Base-by-base conservation (phyloP, 2,888 invertebrate genomes). In the Nemotelus pantherinus region DNA sequence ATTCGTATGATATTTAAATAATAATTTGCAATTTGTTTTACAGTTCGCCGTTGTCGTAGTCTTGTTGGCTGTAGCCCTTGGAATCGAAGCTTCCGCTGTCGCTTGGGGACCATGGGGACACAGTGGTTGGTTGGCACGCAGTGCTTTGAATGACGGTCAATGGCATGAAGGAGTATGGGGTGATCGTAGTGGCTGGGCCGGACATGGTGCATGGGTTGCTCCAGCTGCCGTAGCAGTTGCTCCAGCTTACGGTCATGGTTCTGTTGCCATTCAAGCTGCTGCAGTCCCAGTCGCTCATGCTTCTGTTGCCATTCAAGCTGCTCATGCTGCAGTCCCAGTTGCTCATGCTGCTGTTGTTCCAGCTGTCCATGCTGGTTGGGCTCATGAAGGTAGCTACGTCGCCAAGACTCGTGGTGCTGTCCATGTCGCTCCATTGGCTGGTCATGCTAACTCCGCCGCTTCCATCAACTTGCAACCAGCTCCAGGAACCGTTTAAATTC, bases 361-460 rank as follows among this genome's bases (percentile, higher is more conserved):
- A 47, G 79, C 77, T 77, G 80, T 53, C 39, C 77, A 57, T 44
- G 77, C 41, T 1, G 63, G 7, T 43, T 63, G 63, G 63, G 63
- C 57, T 55, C 81, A 81, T 77, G 80, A 80, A 83, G 85, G 70
- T 79, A 87, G 87, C 82, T 89, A 89, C 82, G 89, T 90, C 70
- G 89, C 89, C 77, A 89, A 89, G 80, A 90, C 88, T 25, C 88
- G 89, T 80, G 90, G 90, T 77, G 88, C 90, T 64, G 84, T 89
- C 4, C 90, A 90, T 81, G 87, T 89, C 63, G 90, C 90, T 64
- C 89, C 89, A 3, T 84, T 89, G 81, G 88, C 89, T 70, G 89
- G 89, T 83, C 90, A 90, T 80, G 41, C 81, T 10, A 85, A 86
- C 81, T 87, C 87, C 44, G 87, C 86, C 53, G 84, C 85, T 53